phyloP scores from a whole-genome alignment of 2,888 invertebrate genomes.

The Lepetodrilus schrolli region DNA sequence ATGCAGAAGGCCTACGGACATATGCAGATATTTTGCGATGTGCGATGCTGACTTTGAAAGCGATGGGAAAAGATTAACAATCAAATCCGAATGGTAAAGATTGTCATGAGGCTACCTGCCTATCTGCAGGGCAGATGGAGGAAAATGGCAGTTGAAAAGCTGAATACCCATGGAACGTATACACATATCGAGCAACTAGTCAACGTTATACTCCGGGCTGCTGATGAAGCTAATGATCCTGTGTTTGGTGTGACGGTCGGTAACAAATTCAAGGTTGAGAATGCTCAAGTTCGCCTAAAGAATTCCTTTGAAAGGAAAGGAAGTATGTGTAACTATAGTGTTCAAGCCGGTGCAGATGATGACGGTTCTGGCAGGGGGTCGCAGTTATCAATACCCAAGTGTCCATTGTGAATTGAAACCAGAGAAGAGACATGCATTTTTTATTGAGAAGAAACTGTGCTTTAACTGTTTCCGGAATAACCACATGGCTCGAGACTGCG shows the following conservation, averaged over 20 bases:
- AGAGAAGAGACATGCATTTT: constrained; percentile 1
- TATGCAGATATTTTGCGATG: not conserved
- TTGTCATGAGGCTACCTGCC: not conserved
- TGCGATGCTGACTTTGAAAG: not conserved
- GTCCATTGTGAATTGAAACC: not conserved
- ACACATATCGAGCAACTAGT: not conserved
- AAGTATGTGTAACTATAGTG: not conserved
- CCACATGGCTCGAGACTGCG: not conserved
- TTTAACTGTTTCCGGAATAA: constrained; percentile 3
- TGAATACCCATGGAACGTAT: not conserved
- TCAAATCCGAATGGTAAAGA: not conserved
- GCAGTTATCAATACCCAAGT: not conserved
- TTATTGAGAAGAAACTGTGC: not conserved
- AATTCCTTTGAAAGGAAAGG: not conserved
- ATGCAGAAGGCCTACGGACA: not conserved
- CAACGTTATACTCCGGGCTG: not conserved
- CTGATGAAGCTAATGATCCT: not conserved
- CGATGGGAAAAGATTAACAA: not conserved
- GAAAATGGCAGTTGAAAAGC: not conserved
- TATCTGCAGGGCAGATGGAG: constrained; percentile 8
- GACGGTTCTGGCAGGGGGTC: not conserved
- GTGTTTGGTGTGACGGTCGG: not conserved
- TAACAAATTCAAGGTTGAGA: not conserved
- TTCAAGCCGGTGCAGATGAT: not conserved
- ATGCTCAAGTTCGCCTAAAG: not conserved